These are phyloP conservation scores for Hirtodrosophila duncani DNA, from an alignment of 2,888 invertebrate genomes.

Conservation along the genomic window DNA sequence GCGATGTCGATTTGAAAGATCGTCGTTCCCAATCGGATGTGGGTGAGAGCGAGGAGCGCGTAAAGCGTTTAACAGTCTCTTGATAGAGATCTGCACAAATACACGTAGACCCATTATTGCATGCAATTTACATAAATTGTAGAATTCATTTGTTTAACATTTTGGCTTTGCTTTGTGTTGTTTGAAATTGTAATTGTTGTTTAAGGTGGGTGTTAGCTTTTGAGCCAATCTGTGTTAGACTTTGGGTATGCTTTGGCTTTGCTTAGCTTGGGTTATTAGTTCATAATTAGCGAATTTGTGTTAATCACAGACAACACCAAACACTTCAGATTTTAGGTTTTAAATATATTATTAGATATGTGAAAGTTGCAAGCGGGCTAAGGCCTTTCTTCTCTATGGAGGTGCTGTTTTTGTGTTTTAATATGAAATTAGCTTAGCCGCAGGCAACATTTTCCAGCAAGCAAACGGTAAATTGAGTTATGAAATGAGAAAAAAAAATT, in stretches of 20 bases:
- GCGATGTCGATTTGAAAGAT: slow-evolving; percentile 60
- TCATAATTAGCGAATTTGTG: slow-evolving; percentile 64
- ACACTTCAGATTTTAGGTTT: slow-evolving; percentile 22
- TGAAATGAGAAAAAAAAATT: slow-evolving; percentile 12
- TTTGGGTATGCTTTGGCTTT: background rate
- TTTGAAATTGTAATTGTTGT: slow-evolving; percentile 4
- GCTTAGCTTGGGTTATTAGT: slow-evolving; percentile 30
- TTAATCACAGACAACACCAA: slow-evolving; percentile 51
- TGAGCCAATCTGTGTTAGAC: too few species aligned
- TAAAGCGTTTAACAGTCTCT: slow-evolving; percentile 75
- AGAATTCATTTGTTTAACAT: slow-evolving; percentile 27
- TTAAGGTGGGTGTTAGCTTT: slow-evolving; percentile 51
- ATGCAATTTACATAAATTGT: slow-evolving; percentile 45
- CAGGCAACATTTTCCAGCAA: slow-evolving; percentile 43
- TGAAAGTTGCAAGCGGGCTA: slow-evolving; percentile 36
- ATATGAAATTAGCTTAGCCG: slow-evolving; percentile 56
- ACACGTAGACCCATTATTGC: slow-evolving; percentile 2
- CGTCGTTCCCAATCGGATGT: slow-evolving; percentile 73
- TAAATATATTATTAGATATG: slow-evolving; percentile 36
- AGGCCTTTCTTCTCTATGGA: background rate
- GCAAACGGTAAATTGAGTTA: slow-evolving; percentile 30
- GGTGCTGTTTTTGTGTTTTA: slow-evolving; percentile 20
- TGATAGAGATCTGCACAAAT: slow-evolving; percentile 69
- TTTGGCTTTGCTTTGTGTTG: slow-evolving; percentile 1
- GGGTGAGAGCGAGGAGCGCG: slow-evolving; percentile 75